Evolutionary conservation across 2,888 invertebrate species (phyloP).

Genomic region (Bellardia bayeri): DNA sequence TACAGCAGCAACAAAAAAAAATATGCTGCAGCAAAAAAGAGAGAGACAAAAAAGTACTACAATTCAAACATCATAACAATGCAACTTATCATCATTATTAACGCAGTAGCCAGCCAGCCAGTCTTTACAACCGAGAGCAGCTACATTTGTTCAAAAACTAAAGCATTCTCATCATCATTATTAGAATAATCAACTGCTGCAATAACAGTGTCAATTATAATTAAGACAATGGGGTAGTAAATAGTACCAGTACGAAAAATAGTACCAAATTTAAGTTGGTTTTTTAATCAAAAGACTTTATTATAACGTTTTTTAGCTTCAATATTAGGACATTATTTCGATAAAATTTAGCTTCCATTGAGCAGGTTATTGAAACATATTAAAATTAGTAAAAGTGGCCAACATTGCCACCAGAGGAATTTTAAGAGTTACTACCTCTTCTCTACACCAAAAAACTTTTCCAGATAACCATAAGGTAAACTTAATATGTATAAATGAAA

Average conservation of each 20-base stretch:
- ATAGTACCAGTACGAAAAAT: not conserved
- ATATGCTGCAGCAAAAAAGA: slow-evolving; percentile 28
- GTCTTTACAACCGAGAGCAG: slow-evolving; percentile 23
- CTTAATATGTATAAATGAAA: not conserved
- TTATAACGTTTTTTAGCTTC: too few species aligned
- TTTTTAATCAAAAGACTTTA: too few species aligned
- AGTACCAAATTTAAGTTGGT: not conserved
- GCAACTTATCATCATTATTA: slow-evolving; percentile 44
- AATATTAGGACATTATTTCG: too few species aligned
- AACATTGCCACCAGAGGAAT: too few species aligned
- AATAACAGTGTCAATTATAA: not conserved
- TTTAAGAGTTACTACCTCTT: not conserved
- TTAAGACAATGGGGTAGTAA: not conserved
- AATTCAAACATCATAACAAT: slow-evolving; percentile 49
- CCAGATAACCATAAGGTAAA: not conserved
- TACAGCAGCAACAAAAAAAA: not conserved
- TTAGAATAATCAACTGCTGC: slow-evolving; percentile 14
- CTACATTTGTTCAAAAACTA: not conserved
- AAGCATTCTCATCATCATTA: not conserved
- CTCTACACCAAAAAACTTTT: slow-evolving; percentile 9
- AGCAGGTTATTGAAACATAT: too few species aligned
- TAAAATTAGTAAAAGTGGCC: too few species aligned
- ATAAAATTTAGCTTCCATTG: too few species aligned
- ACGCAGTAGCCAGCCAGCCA: not conserved
- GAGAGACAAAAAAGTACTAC: not conserved